phyloP scores from a whole-genome alignment of 1,140 invertebrate species.

The Lasioglossum baleicum region DNA sequence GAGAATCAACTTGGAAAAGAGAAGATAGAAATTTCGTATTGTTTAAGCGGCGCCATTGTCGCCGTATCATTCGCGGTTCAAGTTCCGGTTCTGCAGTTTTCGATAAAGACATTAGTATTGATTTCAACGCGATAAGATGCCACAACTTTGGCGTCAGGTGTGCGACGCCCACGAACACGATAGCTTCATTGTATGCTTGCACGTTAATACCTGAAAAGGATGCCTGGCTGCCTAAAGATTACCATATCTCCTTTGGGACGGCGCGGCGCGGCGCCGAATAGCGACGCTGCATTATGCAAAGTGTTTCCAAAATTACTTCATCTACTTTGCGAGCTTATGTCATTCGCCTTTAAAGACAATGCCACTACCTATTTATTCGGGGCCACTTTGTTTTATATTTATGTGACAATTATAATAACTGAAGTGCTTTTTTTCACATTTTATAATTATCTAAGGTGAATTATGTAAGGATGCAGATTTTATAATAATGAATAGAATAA shows the following conservation, averaged over 20 bases:
- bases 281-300: slow-evolving; percentile 9
- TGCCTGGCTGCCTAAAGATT: background rate
- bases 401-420: no score
- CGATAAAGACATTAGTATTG: background rate
- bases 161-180: background rate
- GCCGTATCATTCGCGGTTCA: background rate
- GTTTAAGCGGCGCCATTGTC: no score
- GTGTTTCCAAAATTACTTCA: background rate
- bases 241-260: background rate
- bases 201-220: background rate
- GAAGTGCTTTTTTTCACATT: no score
- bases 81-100: background rate
- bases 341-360: background rate
- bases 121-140: background rate
- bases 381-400: background rate
- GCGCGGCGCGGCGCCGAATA: background rate
- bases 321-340: slow-evolving; percentile 1
- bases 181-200: background rate
- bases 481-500: no score
- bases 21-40: no score
- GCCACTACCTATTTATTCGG: background rate
- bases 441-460: no score
- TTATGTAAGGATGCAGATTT: no score
- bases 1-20: background rate
- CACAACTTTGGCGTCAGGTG: background rate